These are phyloP conservation scores for Acanthosepion esculentum DNA, from an alignment of 2,888 invertebrate species.

Conservation along the genomic window DNA sequence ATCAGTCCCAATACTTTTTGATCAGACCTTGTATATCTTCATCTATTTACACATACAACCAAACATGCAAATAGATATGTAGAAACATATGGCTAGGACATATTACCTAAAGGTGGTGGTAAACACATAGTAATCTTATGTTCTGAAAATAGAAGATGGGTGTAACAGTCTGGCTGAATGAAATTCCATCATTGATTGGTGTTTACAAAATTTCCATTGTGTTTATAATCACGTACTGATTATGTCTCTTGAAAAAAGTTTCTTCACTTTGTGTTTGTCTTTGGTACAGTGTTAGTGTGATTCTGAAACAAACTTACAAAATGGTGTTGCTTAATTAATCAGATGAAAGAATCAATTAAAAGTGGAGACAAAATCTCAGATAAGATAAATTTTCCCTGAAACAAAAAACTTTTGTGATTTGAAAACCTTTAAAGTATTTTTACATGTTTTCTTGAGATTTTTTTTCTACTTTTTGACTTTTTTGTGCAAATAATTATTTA, in stretches of 20 bases:
- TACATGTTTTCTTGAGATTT: background rate
- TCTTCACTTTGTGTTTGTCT: background rate
- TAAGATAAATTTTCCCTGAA: background rate
- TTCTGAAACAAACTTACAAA: background rate
- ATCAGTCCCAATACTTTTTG: too few relatives aligned
- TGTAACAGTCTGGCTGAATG: background rate
- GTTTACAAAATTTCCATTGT: background rate
- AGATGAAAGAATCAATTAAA: background rate
- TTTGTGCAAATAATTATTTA: too few relatives aligned
- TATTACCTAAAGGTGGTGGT: background rate
- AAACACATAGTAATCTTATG: background rate
- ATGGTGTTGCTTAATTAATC: conserved; percentile 33
- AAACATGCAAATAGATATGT: background rate
- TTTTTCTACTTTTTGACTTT: background rate
- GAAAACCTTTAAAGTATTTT: background rate
- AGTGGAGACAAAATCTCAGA: background rate
- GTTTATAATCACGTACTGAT: background rate
- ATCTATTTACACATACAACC: background rate
- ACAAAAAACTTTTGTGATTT: background rate
- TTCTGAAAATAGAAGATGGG: conserved; percentile 1
- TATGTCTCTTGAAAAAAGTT: background rate
- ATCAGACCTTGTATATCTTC: too few relatives aligned
- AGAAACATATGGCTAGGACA: background rate
- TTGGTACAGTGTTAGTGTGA: background rate
- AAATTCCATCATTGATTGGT: background rate